phyloP scores from a whole-genome alignment of 2,113 vertebrate species.

The Heloderma charlesbogerti region DNA sequence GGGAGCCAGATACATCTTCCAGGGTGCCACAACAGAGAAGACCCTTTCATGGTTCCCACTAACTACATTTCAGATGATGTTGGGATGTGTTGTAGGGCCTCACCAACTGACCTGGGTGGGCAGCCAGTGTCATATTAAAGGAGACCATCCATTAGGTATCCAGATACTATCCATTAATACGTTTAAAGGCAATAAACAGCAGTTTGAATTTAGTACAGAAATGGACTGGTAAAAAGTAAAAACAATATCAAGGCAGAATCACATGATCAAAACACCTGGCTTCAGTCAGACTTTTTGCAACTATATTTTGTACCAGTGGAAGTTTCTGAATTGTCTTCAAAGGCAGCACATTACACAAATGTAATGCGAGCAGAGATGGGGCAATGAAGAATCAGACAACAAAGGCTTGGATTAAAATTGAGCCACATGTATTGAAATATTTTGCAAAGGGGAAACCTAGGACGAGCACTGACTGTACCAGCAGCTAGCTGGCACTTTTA shows the following conservation, averaged over 20 bases:
- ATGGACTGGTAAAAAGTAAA: no score
- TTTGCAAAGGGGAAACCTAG: no score
- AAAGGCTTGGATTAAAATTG: no score
- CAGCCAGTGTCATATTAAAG: neutral
- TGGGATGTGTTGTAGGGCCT: neutral
- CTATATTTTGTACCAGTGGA: neutral
- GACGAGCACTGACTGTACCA: no score
- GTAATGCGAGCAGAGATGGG: no score
- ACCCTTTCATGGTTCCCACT: neutral
- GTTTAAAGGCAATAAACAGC: neutral
- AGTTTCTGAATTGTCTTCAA: neutral
- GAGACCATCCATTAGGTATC: neutral
- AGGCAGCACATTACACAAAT: neutral
- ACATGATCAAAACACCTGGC: neutral
- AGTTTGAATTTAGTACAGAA: neutral
- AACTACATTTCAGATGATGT: neutral
- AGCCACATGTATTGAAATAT: no score
- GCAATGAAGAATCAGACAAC: no score
- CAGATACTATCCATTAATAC: neutral
- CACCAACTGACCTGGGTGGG: neutral
- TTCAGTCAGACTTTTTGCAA: neutral
- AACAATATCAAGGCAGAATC: no score
- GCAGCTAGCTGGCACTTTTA: no score
- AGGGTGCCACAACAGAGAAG: neutral
- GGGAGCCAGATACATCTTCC: neutral